Evolutionary conservation across 2,797 vertebrate genomes (phyloP), one percentile per base, ranked within the genome.

Genomic region (Syngnathus acus): DNA sequence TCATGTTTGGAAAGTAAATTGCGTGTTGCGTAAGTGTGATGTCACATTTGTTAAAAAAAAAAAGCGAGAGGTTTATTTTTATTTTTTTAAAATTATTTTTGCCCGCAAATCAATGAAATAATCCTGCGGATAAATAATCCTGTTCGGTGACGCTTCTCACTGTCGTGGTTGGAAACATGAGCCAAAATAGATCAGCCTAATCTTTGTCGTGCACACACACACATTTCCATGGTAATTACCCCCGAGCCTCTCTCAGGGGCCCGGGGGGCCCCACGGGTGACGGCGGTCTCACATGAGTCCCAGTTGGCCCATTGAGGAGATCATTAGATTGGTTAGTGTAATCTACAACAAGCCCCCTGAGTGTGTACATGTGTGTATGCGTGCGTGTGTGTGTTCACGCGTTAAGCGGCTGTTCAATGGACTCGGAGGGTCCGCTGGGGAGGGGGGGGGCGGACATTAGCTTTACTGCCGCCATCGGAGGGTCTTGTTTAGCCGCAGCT

Each of bases 401-500:
- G 47, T 64, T 63, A 63, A 48, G 62, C 42, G n/a, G 62, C 42
- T 37, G n/a, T 32, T 38, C 19, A 37, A 65, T 86, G 83, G 83
- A 88, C 85, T 86, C 86, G 62, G 10, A 32, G 74, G 84, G 79
- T 83, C 84, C 83, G 54, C 54, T 32, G 8, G 26, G 13, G 23
- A 79, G 8, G 76, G n/a, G 80, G 32, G 76, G 80, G 78, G 83
- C 76, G 69, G 74, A 85, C 82, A 89, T 88, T 87, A 88, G 88
- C 79, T 87, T 86, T 84, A 89, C 89, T 89, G 84, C 84, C 84
- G 79, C 70, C 87, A 90, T 89, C 83, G 87, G 81, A 89, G 85
- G 86, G 84, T 57, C 84, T 88, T 89, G 84, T 89, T 89, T 81
- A 87, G 86, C 82, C 84, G 78, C 87, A 89, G 88, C 87, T 90